Evolutionary conservation across 1,140 invertebrate species (phyloP).

Genomic region (Popillia japonica): DNA sequence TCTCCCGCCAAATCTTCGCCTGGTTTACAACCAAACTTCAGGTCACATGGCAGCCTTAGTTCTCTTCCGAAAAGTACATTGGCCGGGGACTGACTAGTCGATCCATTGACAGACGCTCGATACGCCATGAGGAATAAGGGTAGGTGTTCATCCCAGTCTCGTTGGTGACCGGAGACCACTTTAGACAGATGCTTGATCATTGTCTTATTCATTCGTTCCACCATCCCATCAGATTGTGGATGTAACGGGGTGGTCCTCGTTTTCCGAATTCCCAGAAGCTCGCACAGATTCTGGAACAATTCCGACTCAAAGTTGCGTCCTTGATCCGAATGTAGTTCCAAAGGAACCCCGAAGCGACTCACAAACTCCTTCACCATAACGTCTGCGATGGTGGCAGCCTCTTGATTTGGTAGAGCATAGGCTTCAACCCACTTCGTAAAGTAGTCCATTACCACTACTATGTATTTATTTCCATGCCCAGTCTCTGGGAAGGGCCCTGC

Average conservation of each 20-base stretch:
- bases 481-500: not conserved
- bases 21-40: not conserved
- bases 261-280: constrained; percentile 50
- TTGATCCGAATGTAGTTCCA: not conserved
- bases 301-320: not conserved
- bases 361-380: not conserved
- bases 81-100: not conserved
- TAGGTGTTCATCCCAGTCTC: constrained; percentile 38
- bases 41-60: not conserved
- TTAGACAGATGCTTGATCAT: not conserved
- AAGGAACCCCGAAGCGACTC: too few relatives aligned
- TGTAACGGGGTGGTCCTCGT: too few relatives aligned
- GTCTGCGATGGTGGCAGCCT: not conserved
- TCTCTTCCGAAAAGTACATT: not conserved
- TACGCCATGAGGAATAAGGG: constrained; percentile 36
- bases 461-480: not conserved
- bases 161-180: constrained; percentile 7
- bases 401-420: constrained; percentile 19
- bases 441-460: not conserved
- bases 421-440: not conserved
- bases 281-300: constrained; percentile 42
- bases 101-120: not conserved
- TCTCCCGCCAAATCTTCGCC: too few relatives aligned
- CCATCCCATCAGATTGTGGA: too few relatives aligned
- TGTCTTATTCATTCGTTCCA: constrained; percentile 46